These are phyloP conservation scores for Monodelphis domestica DNA, from an alignment of 2,797 vertebrate species.

Conservation along the genomic window DNA sequence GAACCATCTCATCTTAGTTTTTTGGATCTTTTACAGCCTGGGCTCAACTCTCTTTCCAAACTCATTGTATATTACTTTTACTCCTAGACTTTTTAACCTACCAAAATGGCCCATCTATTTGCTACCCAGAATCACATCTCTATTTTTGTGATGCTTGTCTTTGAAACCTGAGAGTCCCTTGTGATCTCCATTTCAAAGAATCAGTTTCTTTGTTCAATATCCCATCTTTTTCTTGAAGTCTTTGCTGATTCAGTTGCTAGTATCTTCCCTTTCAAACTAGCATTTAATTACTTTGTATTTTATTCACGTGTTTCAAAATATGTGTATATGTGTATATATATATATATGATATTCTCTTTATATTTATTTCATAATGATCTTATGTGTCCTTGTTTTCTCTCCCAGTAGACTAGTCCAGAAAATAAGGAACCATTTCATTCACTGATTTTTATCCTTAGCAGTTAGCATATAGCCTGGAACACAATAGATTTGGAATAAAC, in stretches of 20 bases:
- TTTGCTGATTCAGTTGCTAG: background rate
- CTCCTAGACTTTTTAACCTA: background rate
- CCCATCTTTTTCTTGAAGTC: background rate
- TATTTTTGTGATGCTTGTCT: background rate
- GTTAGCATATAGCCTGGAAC: background rate
- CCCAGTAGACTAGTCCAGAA: background rate
- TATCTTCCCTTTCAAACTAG: background rate
- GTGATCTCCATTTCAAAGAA: background rate
- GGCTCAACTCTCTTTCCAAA: background rate
- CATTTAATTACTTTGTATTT: background rate
- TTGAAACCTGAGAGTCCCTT: background rate
- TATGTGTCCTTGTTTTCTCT: background rate
- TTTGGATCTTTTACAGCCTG: background rate
- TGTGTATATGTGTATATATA: background rate
- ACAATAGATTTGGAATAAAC: background rate
- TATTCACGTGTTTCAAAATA: background rate
- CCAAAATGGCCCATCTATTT: background rate
- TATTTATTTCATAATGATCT: too few relatives aligned
- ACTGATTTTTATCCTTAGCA: background rate
- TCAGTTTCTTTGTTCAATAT: background rate
- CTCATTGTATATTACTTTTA: background rate
- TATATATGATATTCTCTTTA: too few relatives aligned
- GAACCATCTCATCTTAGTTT: background rate
- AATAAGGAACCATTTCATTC: background rate
- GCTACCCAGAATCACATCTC: background rate